These are phyloP conservation scores for Porphyrio hochstetteri DNA, from an alignment of 2,113 vertebrate species.

Conservation along the genomic window DNA sequence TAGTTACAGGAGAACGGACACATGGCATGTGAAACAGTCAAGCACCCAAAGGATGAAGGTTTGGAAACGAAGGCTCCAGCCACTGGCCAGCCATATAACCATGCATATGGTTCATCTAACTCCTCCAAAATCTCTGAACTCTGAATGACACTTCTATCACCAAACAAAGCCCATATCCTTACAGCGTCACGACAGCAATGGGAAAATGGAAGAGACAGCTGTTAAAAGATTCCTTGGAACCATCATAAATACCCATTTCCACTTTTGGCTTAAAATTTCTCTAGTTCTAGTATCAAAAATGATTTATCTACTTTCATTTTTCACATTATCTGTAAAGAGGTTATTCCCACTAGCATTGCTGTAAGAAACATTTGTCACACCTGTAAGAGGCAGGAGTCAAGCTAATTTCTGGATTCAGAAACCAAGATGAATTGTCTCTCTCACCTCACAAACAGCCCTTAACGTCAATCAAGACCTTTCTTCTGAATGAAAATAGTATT, in stretches of 20 bases:
- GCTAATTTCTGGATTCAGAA: conserved; percentile 39
- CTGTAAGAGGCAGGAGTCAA: not conserved
- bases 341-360: conserved; percentile 19
- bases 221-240: conserved; percentile 37
- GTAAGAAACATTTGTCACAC: conserved; percentile 52
- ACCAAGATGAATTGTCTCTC: not conserved
- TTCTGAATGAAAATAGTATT: conserved; percentile 12
- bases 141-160: not conserved
- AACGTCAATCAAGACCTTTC: not conserved
- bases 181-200: not conserved
- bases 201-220: conserved; percentile 1
- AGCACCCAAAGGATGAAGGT: not conserved
- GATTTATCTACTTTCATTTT: conserved; percentile 45
- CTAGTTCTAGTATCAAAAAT: not conserved
- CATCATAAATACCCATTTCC: conserved; percentile 20
- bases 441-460: not conserved
- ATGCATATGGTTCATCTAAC: not conserved
- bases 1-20: not conserved
- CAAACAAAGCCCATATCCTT: not conserved
- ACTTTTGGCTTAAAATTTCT: conserved; percentile 30
- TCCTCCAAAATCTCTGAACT: not conserved
- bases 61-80: not conserved
- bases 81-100: not conserved
- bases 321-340: conserved; percentile 46
- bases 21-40: not conserved